phyloP scores from a whole-genome alignment of 23 tunicate genomes.

The Trididemnum miniatum region DNA sequence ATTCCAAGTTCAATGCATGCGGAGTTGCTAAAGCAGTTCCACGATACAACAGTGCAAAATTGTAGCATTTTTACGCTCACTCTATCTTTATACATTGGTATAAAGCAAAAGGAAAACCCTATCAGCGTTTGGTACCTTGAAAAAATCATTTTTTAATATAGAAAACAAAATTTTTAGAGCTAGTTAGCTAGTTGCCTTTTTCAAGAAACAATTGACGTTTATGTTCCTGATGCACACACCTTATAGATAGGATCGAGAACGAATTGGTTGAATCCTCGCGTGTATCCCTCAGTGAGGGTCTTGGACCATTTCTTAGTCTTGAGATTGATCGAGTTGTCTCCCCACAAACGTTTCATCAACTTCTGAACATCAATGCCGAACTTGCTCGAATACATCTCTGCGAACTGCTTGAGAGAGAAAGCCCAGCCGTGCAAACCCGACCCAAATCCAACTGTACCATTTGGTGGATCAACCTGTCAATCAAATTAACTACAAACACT shows the following conservation, averaged over 20 bases:
- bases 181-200: no score
- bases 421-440: conserved; percentile 99
- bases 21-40: no score
- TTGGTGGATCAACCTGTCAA: conserved; percentile 70
- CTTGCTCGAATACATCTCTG: conserved; percentile 90
- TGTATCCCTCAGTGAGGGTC: conserved; percentile 33
- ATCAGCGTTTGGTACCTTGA: no score
- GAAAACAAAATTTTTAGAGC: no score
- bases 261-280: conserved; percentile 66
- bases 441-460: conserved; percentile 97
- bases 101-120: no score
- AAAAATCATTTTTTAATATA: no score
- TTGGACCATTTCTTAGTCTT: conserved; percentile 92
- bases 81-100: no score
- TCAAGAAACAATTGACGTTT: no score
- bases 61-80: no score
- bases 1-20: no score
- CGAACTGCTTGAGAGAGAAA: conserved; percentile 93
- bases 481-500: neutral
- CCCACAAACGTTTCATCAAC: conserved; percentile 90
- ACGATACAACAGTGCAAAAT: no score
- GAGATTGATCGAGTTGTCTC: conserved; percentile 78
- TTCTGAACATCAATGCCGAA: conserved; percentile 67
- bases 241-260: conserved; percentile 86
- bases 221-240: conserved; percentile 42